Conservation (phyloP, 2,888 invertebrate species). For the Monoplex corrugatus region DNA sequence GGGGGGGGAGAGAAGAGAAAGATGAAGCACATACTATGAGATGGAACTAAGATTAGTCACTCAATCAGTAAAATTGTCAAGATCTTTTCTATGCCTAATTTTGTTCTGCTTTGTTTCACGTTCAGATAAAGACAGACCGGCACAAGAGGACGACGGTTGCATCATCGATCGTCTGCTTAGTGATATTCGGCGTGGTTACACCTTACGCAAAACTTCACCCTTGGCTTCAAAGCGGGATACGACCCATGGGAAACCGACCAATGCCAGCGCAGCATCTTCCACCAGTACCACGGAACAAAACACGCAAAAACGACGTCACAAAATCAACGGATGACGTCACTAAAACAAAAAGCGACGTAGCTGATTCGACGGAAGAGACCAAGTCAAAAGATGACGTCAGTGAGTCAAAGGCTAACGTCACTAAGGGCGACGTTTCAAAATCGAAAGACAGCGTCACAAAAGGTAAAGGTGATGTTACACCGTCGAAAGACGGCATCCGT, state of each 20-base stretch:
- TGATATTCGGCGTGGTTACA: constrained; percentile 76
- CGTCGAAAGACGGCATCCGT: not conserved
- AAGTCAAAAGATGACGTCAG: not conserved
- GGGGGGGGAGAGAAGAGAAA: too few species aligned
- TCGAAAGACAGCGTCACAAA: not conserved
- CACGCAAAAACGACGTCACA: not conserved
- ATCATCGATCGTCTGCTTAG: constrained; percentile 76
- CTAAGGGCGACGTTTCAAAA: not conserved
- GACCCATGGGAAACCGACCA: not conserved
- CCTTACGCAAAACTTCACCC: constrained; percentile 66
- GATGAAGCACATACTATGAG: too few species aligned
- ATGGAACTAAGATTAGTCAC: too few species aligned
- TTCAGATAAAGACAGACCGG: constrained; percentile 58
- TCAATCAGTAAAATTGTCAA: too few species aligned
- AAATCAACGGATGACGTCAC: not conserved
- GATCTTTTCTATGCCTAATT: too few species aligned
- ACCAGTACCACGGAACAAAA: not conserved
- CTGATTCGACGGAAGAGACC: not conserved
- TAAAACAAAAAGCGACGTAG: not conserved
- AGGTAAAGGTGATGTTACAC: not conserved
- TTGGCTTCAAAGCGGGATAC: not conserved
- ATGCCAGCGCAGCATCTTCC: not conserved
- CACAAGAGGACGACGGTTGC: constrained; percentile 75
- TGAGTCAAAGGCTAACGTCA: not conserved
- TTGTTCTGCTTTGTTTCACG: too few species aligned